Conservation (phyloP, 2,888 invertebrate species). For the Biston betularia region DNA sequence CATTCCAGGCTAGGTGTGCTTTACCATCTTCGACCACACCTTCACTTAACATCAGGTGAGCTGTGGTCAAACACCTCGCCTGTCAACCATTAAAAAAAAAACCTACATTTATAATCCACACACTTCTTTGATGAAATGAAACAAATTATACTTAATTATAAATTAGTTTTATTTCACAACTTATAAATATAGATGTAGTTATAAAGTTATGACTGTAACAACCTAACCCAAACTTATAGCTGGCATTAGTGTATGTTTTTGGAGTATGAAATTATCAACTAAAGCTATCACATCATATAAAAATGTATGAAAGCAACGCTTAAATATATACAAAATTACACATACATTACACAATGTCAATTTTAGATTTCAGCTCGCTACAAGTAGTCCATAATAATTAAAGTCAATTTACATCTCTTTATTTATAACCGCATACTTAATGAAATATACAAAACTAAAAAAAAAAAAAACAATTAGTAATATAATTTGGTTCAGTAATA, state of each 20-base stretch:
- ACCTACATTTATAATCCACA: not conserved
- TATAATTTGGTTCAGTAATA: conserved; percentile 29
- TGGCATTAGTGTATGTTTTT: conserved; percentile 81
- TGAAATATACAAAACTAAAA: conserved; percentile 22
- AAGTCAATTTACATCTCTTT: not conserved
- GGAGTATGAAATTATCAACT: conserved; percentile 75
- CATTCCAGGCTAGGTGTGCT: no score
- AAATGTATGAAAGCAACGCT: conserved; percentile 61
- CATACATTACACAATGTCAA: not conserved
- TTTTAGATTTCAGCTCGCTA: not conserved
- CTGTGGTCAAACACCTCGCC: no score
- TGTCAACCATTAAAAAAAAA: not conserved
- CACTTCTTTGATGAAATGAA: conserved; percentile 26
- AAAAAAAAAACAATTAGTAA: conserved; percentile 16
- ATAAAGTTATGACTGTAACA: conserved; percentile 83
- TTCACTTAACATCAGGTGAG: no score
- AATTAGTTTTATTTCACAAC: conserved; percentile 85
- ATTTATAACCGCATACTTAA: conserved; percentile 8
- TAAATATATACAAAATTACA: conserved; percentile 48
- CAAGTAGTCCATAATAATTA: not conserved
- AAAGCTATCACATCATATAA: conserved; percentile 77
- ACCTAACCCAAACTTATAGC: conserved; percentile 83
- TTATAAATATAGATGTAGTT: conserved; percentile 74
- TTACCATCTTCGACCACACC: no score
- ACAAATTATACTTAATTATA: conserved; percentile 66